Evolutionary conservation across 2,888 invertebrate genomes (phyloP), one percentile per base, ranked within the genome.

Genomic region (Tromatobia lineatoria): DNA sequence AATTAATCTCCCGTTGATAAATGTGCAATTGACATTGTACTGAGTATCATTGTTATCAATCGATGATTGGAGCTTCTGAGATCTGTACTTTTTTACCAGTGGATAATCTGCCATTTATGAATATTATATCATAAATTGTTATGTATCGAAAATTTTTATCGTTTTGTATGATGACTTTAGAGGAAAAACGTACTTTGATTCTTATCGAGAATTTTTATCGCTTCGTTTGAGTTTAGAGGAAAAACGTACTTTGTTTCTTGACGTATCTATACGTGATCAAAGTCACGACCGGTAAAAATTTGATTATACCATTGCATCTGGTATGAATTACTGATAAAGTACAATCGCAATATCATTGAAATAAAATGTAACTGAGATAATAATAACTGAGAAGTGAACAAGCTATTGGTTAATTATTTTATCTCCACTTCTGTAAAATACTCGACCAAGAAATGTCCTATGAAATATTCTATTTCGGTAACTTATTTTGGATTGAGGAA

Each of bases 251-350:
- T 57, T 57, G 38, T 34, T 47, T 29, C 54, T 79, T 75, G 75
- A 75, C 82, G 38, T 75, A 78, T 83, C 79, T 57, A 4, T 59
- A 52, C 70, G 42, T 64, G 69, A 74, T 25, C 6, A 74, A 50
- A 42, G 47, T 52, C 79, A 74, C 42, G 45, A 15, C 10, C 11
- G 23, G 6, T 42, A 38, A 45, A 77, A 45, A 23, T 47, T 50
- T 50, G 15, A 52, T 52, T 20, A 6, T 47, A 0, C 11, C 18
- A 25, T 15, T 64, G 50, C 10, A 61, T 2, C 8, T 29, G 6
- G 3, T 34, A 64, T 34, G 50, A 45, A 47, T 20, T 18, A 45
- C 20, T 25, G 45, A 73, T 38, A 50, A 74, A 64, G 47, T 38
- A 42, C 34, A 23, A 15, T 75, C 50, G 34, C 38, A 23, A 29